phyloP scores from a whole-genome alignment of 2,888 invertebrate species.

The Sphecodes monilicornis region DNA sequence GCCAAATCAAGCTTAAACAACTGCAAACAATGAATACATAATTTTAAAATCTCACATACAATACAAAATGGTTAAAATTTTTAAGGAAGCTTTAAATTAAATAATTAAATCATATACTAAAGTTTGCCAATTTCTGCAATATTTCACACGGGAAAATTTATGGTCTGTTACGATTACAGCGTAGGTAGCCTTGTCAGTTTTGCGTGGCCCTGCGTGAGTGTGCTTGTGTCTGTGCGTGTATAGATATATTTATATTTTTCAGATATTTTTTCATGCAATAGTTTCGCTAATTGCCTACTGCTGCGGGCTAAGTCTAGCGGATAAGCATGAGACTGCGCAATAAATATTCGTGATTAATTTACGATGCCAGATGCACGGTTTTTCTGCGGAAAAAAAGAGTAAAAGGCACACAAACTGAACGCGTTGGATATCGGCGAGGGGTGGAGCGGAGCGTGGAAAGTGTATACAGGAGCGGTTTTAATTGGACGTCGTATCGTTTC shows the following conservation, averaged over 20 bases:
- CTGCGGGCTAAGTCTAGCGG: slow-evolving; percentile 50
- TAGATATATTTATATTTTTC: slow-evolving; percentile 15
- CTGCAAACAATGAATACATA: too few species aligned
- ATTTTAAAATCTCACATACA: too few species aligned
- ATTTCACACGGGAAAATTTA: not conserved
- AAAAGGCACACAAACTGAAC: not conserved
- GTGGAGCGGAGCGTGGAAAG: not conserved
- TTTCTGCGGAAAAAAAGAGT: slow-evolving; percentile 38
- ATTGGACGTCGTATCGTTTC: slow-evolving; percentile 61
- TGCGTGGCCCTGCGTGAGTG: not conserved
- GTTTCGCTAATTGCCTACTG: slow-evolving; percentile 78
- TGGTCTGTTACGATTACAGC: not conserved
- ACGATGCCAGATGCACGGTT: slow-evolving; percentile 56
- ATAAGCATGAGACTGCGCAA: slow-evolving; percentile 74
- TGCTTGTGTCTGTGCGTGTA: too few species aligned
- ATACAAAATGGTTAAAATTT: too few species aligned
- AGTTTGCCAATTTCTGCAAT: not conserved
- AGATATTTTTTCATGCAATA: slow-evolving; percentile 66
- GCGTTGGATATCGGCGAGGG: not conserved
- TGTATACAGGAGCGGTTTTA: slow-evolving; percentile 29
- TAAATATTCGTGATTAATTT: slow-evolving; percentile 79
- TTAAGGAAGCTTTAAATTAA: too few species aligned
- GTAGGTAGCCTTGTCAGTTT: not conserved
- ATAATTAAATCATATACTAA: too few species aligned
- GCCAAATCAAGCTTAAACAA: too few species aligned